Base-by-base conservation (phyloP, 2,888 invertebrate species). In the Meloe dianella region DNA sequence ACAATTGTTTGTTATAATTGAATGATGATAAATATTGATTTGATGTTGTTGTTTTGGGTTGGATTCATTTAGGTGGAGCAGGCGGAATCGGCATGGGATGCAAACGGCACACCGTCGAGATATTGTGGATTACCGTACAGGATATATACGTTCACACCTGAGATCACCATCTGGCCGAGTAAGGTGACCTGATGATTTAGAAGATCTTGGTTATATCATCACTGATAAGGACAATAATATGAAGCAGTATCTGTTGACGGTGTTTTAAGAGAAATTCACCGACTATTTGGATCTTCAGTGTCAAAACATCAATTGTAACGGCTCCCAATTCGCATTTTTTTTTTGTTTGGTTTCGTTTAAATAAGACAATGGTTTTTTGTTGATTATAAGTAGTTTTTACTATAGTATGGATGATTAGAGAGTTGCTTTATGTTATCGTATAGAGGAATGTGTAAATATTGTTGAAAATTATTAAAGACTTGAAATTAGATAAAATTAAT, bases 161-260 rank as follows among this genome's bases (percentile, higher is more conserved):
- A 91, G 96, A 77, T 96, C 96, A 79, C 95, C 95, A 60, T 95
- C 95, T 73, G 96, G 96, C 82, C 90, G 95, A 85, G 96, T 96
- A 84, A 90, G 96, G 91, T 96, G 93, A 94, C 91, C 90, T 86
- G 68, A 73, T 66, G 71, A 68, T 24, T 2, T 1, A 3, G 22
- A 17, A 4, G 17, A 20, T 47, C 2, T 2, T 47, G 20, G 10
- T 47, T 17, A 9, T 20, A 20, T 27, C 2, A 27, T 24, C 12
- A 12, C 12, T 24, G 24, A 24, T 10, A 54, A 24, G 4, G 24
- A 24, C 9, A 54, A 54, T 24, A 5, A 24, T 54, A 54, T 54
- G 24, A 54, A 54, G 24, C 24, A 54, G 8, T 54, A 54, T 54
- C 6, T 54, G 12, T 24, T 54, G 54, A 14, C 24, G 4, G 54